Evolutionary conservation across 2,888 invertebrate genomes (phyloP), one percentile per base, ranked within the genome.

Genomic region (Alsophila aescularia): DNA sequence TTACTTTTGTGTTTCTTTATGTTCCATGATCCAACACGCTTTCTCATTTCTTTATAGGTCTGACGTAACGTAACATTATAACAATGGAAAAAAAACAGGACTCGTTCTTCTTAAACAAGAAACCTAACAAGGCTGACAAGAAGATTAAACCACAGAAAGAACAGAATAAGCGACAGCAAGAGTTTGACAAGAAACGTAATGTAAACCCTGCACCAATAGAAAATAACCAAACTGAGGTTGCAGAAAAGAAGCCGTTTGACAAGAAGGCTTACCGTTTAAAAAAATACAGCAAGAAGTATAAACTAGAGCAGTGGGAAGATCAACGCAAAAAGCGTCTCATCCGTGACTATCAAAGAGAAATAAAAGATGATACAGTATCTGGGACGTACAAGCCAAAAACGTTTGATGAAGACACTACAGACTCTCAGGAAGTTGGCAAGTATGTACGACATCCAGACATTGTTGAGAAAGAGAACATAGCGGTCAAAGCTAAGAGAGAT

Each of bases 201-300:
- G 69, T 54, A 51, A 52, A 53, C 29, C 62, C 48, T 34, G 54
- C 53, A 0, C n/a, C 35, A n/a, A 29, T 31, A 50, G n/a, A 24
- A 55, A 47, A 63, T 74, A 58, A 58, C 65, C 8, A 44, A 63
- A 43, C 31, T 43, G 42, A 15, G 79, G 39, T n/a, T 7, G 3
- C 44, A 18, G 21, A 50, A 15, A 94, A 93, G 67, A 94, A 93
- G 73, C 92, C 92, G 0, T 95, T 95, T 74, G 93, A 95, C 67
- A 95, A 95, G 70, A 94, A 94, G 62, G 86, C 92, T 18, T 95
- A 94, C 72, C 88, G 95, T 29, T 67, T 94, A 29, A 92, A 95
- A 66, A 94, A 94, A 70, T 95, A 95, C 71, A 95, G 94, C 68
- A 94, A 94, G 48, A 95, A 95, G 71, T 94, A 93, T 60, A 95